Percentiles rank a stretch among this genome's conserved stretches.
These are phyloP conservation scores for Alces alces DNA, from an alignment of 2,113 vertebrate genomes.

Conservation along the genomic window DNA sequence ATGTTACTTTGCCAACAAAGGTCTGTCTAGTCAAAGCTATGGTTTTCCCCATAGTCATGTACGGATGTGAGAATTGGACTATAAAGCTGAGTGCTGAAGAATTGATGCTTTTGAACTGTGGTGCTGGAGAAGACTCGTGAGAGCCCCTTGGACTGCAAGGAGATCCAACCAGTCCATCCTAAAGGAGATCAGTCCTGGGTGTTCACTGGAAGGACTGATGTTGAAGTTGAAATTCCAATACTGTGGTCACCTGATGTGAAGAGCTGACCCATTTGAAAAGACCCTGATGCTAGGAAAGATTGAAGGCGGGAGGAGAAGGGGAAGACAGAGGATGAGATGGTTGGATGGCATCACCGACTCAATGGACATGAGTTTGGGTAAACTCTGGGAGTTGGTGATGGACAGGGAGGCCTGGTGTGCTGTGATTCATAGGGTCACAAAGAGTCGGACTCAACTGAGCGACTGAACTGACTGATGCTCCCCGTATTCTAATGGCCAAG, in stretches of 20 bases:
- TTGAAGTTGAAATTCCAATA: not conserved
- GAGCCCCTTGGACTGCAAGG: not conserved
- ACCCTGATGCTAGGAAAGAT: not conserved
- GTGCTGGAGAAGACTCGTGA: not conserved
- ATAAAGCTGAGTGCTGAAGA: not conserved
- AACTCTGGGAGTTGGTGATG: not conserved
- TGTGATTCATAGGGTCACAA: not conserved
- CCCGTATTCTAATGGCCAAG: not conserved
- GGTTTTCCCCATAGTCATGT: not conserved
- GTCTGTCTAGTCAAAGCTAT: not conserved
- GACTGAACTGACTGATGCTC: not conserved
- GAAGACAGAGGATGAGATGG: not conserved
- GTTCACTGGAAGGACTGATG: not conserved
- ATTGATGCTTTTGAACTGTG: not conserved
- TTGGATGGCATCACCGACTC: not conserved
- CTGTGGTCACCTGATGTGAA: not conserved
- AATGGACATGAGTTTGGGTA: not conserved
- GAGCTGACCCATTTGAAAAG: not conserved
- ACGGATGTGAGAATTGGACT: not conserved
- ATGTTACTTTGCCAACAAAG: not conserved
- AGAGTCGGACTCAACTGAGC: fast-evolving
- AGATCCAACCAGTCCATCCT: not conserved
- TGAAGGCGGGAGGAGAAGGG: not conserved
- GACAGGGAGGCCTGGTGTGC: not conserved
- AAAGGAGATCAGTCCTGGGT: not conserved